Conservation (phyloP, 1,140 invertebrate genomes). For the Platorchestia sp. region DNA sequence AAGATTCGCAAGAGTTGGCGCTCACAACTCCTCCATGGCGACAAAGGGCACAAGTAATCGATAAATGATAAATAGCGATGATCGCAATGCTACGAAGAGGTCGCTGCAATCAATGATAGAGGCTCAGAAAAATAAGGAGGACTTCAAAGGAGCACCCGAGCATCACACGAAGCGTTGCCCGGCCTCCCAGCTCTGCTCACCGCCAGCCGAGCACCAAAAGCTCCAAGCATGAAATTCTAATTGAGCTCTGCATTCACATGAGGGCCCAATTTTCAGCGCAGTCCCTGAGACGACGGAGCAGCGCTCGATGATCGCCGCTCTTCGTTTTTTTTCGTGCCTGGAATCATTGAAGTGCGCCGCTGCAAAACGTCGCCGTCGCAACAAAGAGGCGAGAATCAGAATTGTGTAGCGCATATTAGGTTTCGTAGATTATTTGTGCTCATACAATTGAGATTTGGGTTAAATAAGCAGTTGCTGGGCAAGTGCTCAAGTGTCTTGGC, state of each 20-base stretch:
- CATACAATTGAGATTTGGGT: neutral
- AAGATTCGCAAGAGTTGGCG: neutral
- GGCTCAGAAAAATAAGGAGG: neutral
- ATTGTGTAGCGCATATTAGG: neutral
- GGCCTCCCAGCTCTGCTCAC: neutral
- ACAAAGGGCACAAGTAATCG: neutral
- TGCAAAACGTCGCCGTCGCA: neutral
- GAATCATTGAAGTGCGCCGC: neutral
- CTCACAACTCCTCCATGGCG: neutral
- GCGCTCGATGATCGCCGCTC: neutral
- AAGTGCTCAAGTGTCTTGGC: neutral
- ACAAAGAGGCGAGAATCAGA: neutral
- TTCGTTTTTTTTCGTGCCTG: neutral
- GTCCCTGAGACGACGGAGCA: neutral
- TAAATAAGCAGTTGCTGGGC: neutral
- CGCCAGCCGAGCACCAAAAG: neutral
- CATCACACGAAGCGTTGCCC: neutral
- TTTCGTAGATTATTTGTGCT: neutral
- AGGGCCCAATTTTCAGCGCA: neutral
- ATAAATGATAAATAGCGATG: neutral
- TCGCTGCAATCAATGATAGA: neutral
- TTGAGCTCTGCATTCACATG: neutral
- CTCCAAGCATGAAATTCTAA: slow-evolving; percentile 42
- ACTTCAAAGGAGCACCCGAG: neutral
- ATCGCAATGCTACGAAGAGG: neutral